Conservation (phyloP, 2,113 vertebrate species). For the Glaucomys volans region DNA sequence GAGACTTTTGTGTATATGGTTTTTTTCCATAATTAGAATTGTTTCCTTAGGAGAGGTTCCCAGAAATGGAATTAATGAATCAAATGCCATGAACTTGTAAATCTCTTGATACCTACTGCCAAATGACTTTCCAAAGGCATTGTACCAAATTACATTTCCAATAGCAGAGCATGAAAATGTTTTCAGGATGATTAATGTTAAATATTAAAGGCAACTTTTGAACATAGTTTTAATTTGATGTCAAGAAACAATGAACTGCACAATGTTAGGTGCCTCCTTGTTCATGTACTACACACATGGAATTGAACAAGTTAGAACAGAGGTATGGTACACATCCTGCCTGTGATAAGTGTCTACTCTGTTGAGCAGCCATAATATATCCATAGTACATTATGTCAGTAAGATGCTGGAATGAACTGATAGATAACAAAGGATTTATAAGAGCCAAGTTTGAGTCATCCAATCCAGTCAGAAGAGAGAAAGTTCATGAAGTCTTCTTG, state of each 20-base stretch:
- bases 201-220: slow-evolving; percentile 28
- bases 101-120: slow-evolving; percentile 75
- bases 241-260: slow-evolving; percentile 48
- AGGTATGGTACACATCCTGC: not conserved
- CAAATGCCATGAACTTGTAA: slow-evolving; percentile 81
- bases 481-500: not conserved
- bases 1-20: slow-evolving; percentile 63
- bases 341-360: not conserved
- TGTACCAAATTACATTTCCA: slow-evolving; percentile 75
- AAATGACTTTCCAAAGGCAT: slow-evolving; percentile 73
- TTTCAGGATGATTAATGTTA: slow-evolving; percentile 53
- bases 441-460: not conserved
- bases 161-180: slow-evolving; percentile 52
- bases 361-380: not conserved
- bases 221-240: slow-evolving; percentile 45
- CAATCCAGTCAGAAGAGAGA: not conserved
- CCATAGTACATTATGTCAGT: not conserved
- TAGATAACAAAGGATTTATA: not conserved
- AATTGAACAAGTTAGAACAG: slow-evolving; percentile 1
- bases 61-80: slow-evolving; percentile 83
- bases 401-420: not conserved
- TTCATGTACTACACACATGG: not conserved
- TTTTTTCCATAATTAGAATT: slow-evolving; percentile 81
- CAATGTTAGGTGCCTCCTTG: not conserved
- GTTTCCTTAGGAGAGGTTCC: slow-evolving; percentile 81